Conservation (phyloP, 2,888 invertebrate genomes). For the Serripes groenlandicus region DNA sequence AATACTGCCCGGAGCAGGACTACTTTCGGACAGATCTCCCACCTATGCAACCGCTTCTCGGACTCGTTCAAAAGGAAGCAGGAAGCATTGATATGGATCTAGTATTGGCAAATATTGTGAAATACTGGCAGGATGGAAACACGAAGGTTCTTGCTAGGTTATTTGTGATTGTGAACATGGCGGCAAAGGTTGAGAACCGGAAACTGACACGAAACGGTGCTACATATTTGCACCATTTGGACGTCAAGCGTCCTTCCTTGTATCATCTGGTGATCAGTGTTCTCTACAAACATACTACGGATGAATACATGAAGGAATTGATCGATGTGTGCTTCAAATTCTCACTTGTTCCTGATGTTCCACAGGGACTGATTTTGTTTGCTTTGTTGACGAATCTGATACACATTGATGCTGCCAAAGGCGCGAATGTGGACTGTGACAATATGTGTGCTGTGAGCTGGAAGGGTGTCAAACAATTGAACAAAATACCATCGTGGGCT, state of each 20-base stretch:
- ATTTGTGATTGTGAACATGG: conserved; percentile 52
- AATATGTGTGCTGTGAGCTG: conserved; percentile 13
- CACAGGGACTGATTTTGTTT: conserved; percentile 42
- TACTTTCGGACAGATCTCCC: conserved; percentile 19
- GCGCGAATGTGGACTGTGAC: neutral
- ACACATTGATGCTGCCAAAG: conserved; percentile 16
- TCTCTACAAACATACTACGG: conserved; percentile 24
- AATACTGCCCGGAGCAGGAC: conserved; percentile 15
- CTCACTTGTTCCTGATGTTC: conserved; percentile 26
- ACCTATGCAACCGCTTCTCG: conserved; percentile 1
- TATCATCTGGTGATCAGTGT: conserved; percentile 46
- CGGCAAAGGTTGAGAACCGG: conserved; percentile 47
- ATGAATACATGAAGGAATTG: conserved; percentile 43
- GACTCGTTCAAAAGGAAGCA: conserved; percentile 9
- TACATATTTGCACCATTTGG: neutral
- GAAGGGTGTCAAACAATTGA: conserved; percentile 28
- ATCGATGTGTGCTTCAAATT: conserved; percentile 30
- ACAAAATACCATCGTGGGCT: conserved; percentile 50
- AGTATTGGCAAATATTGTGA: conserved; percentile 37
- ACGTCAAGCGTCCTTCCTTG: conserved; percentile 28
- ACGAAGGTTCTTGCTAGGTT: conserved; percentile 25
- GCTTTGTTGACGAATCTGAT: conserved; percentile 28
- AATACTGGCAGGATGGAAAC: conserved; percentile 43
- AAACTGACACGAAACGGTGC: conserved; percentile 33
- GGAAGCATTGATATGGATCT: conserved; percentile 32